A percentile compares a stretch with the other conserved stretches of the same genome.
Conservation (phyloP, 2,113 vertebrate species). For the Misgurnus anguillicaudatus region DNA sequence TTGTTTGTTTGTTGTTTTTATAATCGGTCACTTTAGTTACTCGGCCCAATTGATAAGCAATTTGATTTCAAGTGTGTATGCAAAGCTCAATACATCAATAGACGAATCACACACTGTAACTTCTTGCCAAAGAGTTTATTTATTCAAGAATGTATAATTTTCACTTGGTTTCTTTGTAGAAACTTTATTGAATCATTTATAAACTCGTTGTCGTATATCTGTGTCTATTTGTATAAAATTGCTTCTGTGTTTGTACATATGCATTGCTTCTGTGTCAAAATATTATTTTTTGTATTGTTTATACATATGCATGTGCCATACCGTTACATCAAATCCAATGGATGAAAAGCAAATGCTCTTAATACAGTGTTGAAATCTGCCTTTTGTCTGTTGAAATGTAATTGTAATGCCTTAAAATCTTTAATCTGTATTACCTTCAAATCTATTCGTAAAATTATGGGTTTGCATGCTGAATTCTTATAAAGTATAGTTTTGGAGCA, state of each 20-base stretch:
- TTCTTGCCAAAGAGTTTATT: slow-evolving; percentile 73
- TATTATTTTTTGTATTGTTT: slow-evolving; percentile 70
- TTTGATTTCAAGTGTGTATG: slow-evolving; percentile 36
- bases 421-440: neutral
- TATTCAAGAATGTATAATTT: slow-evolving; percentile 40
- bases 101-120: slow-evolving; percentile 49
- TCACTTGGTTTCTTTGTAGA: slow-evolving; percentile 46
- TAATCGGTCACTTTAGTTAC: neutral
- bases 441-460: neutral
- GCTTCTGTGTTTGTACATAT: slow-evolving; percentile 63
- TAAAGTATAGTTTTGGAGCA: neutral
- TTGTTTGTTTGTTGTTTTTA: slow-evolving; percentile 26
- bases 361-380: slow-evolving; percentile 54
- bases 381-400: slow-evolving; percentile 52
- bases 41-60: neutral
- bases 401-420: neutral
- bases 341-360: slow-evolving; percentile 55
- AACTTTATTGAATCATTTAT: slow-evolving; percentile 47
- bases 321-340: slow-evolving; percentile 58
- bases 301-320: slow-evolving; percentile 69
- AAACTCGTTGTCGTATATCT: slow-evolving; percentile 46
- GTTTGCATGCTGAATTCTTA: neutral
- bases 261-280: slow-evolving; percentile 64
- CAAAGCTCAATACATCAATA: slow-evolving; percentile 45
- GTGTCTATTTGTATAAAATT: slow-evolving; percentile 63